Evolutionary conservation across 2,797 vertebrate genomes (phyloP).

Genomic region (Gymnopithys bicolor): DNA sequence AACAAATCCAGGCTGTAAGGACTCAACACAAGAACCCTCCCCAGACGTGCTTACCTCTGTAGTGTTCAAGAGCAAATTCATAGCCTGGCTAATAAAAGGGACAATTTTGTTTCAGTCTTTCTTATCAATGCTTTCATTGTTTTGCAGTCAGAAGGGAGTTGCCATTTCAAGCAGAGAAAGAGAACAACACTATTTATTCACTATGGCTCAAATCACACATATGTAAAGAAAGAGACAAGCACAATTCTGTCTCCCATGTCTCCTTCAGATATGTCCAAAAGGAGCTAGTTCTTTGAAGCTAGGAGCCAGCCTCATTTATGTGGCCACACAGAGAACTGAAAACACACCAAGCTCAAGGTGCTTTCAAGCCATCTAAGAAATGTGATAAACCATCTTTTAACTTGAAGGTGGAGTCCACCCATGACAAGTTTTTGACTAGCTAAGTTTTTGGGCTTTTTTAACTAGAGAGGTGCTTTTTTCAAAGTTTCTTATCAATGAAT

Average conservation of each 20-base stretch:
- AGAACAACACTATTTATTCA: not conserved
- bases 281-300: not conserved
- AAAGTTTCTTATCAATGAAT: not conserved
- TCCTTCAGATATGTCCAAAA: not conserved
- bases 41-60: not conserved
- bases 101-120: not conserved
- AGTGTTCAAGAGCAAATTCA: not conserved
- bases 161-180: not conserved
- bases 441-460: not conserved
- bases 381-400: not conserved
- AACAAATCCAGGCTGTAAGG: not conserved
- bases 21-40: not conserved
- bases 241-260: not conserved
- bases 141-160: not conserved
- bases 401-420: not conserved
- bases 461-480: not conserved
- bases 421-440: fast-evolving
- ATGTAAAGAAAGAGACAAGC: not conserved
- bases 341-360: not conserved
- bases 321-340: not conserved
- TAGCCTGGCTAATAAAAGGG: not conserved
- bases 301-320: fast-evolving
- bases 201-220: not conserved
- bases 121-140: not conserved
- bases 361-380: not conserved